These are phyloP conservation scores for Vidua macroura DNA, from an alignment of 2,113 vertebrate genomes.

Conservation along the genomic window DNA sequence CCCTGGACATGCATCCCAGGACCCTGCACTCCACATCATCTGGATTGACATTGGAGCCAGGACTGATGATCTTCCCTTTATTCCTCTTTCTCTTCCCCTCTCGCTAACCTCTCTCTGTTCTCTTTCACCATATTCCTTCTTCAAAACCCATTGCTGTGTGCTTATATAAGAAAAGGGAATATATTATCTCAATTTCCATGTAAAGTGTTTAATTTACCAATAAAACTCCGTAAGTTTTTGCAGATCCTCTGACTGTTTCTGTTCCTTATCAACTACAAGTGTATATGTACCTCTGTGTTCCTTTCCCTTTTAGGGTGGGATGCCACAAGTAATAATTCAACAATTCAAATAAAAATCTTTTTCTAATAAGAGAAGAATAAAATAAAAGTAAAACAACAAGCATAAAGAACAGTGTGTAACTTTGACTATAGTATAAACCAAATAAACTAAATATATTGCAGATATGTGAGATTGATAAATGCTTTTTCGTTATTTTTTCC, in stretches of 20 bases:
- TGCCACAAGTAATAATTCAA: background rate
- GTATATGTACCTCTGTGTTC: background rate
- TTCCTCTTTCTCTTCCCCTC: background rate
- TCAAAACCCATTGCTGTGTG: background rate
- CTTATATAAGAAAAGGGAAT: background rate
- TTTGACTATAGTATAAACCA: background rate
- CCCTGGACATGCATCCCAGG: background rate
- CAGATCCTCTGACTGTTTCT: background rate
- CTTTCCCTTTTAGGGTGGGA: background rate
- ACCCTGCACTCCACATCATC: background rate
- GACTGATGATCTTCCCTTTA: background rate
- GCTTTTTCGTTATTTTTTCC: background rate
- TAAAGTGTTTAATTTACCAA: background rate
- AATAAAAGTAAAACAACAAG: background rate
- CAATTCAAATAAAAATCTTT: background rate
- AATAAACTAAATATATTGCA: background rate
- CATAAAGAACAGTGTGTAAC: background rate
- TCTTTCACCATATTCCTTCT: background rate
- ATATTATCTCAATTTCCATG: background rate
- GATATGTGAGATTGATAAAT: background rate
- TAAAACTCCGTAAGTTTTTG: background rate
- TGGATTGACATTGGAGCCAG: rapidly evolving
- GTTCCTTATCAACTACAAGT: background rate
- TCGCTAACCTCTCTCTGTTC: rapidly evolving
- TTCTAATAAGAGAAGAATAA: background rate